These are phyloP conservation scores for Protodeltote pygarga DNA, from an alignment of 2,888 invertebrate species.

Conservation along the genomic window DNA sequence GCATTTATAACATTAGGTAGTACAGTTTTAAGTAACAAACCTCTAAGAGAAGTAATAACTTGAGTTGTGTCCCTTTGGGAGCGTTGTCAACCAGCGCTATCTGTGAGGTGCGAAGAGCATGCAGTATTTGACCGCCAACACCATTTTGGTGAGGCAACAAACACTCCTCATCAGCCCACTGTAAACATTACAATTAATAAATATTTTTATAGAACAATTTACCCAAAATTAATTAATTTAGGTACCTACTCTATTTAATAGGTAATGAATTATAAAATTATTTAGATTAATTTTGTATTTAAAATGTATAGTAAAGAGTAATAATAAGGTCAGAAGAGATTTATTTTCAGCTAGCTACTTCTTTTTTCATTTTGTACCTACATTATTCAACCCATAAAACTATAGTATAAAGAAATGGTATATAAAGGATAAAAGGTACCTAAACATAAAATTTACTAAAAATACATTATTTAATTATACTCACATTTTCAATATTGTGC, in stretches of 20 bases:
- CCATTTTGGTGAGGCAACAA: constrained; percentile 82
- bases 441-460: neutral
- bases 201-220: neutral
- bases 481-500: constrained; percentile 70
- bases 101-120: constrained; percentile 89
- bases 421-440: no score
- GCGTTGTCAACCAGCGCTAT: constrained; percentile 93
- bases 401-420: no score
- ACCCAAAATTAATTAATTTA: neutral
- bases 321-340: no score
- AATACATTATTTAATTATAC: constrained; percentile 44
- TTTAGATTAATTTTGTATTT: neutral
- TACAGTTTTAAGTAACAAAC: constrained; percentile 68
- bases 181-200: constrained; percentile 1
- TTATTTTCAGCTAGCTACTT: no score
- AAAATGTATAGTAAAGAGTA: no score
- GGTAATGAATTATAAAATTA: neutral
- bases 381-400: no score
- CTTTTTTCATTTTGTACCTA: no score
- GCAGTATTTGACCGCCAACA: constrained; percentile 88
- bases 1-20: no score
- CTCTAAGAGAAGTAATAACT: constrained; percentile 92
- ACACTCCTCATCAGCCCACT: constrained; percentile 79
- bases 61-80: constrained; percentile 95
- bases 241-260: no score